These are phyloP conservation scores for Mesocricetus auratus DNA, from an alignment of 2,113 vertebrate species.

Conservation along the genomic window DNA sequence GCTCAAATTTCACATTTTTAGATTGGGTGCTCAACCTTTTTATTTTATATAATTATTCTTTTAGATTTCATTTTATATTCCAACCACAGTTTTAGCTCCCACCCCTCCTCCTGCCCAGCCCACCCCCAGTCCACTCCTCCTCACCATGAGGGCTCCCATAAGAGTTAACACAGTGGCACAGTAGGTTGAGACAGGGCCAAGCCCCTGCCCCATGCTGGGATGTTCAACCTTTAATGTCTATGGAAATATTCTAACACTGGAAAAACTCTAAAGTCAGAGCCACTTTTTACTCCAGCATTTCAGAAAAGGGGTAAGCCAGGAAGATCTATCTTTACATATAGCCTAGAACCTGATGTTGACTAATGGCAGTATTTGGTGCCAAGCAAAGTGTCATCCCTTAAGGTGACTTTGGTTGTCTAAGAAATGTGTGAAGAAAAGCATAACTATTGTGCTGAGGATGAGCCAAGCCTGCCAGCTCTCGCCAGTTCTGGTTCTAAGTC, in stretches of 20 bases:
- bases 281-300: neutral
- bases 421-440: neutral
- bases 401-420: neutral
- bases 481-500: constrained; percentile 20
- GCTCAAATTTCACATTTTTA: neutral
- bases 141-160: no score
- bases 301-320: no score
- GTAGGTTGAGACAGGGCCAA: no score
- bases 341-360: neutral
- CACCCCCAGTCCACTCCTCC: no score
- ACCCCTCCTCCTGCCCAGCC: no score
- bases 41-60: no score
- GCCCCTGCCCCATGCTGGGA: no score
- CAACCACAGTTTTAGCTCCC: no score
- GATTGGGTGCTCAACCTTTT: neutral
- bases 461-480: neutral
- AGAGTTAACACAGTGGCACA: no score
- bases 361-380: neutral
- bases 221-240: neutral
- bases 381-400: neutral
- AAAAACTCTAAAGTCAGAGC: neutral
- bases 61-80: no score
- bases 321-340: neutral
- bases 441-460: neutral
- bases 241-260: neutral